Evolutionary conservation across 2,797 vertebrate species (phyloP).

Genomic region (Falco peregrinus): DNA sequence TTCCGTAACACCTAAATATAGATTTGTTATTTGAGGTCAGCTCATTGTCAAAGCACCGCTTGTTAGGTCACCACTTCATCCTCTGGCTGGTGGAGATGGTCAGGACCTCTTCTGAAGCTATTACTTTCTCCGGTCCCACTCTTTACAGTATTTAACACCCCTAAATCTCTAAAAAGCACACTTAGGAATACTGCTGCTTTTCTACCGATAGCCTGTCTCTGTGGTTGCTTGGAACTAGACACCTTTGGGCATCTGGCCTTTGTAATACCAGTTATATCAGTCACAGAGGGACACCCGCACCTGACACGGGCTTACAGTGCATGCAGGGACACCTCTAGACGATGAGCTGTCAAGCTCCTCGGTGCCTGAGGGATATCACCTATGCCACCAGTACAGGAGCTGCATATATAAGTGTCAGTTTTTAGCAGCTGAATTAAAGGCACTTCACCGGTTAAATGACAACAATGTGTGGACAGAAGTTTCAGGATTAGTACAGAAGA

Average conservation of each 20-base stretch:
- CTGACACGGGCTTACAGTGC: background rate
- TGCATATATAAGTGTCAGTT: background rate
- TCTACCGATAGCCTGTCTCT: background rate
- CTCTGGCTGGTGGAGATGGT: background rate
- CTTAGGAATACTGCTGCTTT: background rate
- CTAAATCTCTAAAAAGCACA: background rate
- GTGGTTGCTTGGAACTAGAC: background rate
- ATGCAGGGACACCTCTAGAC: background rate
- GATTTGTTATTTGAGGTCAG: background rate
- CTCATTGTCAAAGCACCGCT: background rate
- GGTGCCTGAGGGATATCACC: background rate
- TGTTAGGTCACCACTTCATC: background rate
- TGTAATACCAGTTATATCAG: background rate
- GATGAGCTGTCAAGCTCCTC: background rate
- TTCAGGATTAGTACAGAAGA: background rate
- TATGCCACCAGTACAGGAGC: background rate
- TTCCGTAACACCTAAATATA: constrained; percentile 13
- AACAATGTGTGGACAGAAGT: background rate
- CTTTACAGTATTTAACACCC: background rate
- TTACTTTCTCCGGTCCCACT: background rate
- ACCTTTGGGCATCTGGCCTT: background rate
- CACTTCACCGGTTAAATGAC: background rate
- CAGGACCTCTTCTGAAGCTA: background rate
- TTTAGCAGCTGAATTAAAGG: constrained; percentile 7
- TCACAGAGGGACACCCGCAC: background rate